Evolutionary conservation across 2,797 vertebrate species (phyloP).

Genomic region (Sebastes nivosus): DNA sequence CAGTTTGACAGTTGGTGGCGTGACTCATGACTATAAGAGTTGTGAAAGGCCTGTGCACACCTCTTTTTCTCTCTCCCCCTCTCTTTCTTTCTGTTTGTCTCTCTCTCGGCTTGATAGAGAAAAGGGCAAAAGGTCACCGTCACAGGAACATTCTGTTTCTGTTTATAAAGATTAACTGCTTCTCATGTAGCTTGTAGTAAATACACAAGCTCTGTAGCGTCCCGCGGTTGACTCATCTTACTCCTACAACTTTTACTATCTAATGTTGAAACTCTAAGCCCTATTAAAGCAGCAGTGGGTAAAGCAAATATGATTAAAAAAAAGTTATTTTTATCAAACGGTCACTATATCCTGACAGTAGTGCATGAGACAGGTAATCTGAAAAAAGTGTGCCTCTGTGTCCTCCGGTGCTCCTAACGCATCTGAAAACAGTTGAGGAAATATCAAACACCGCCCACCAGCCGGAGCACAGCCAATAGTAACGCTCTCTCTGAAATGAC

Average conservation of each 20-base stretch:
- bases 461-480: too few species aligned
- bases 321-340: too few species aligned
- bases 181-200: slow-evolving; percentile 35
- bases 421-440: too few species aligned
- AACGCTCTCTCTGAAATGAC: too few species aligned
- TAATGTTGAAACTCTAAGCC: slow-evolving; percentile 2
- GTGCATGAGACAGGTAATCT: too few species aligned
- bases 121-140: slow-evolving; percentile 45
- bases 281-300: background rate
- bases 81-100: slow-evolving; percentile 13
- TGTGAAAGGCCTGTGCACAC: slow-evolving; percentile 49
- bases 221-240: background rate
- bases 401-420: too few species aligned
- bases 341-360: too few species aligned
- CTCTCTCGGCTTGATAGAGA: slow-evolving; percentile 4
- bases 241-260: background rate
- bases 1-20: slow-evolving; percentile 72
- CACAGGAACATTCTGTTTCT: slow-evolving; percentile 50
- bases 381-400: too few species aligned
- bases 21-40: slow-evolving; percentile 65
- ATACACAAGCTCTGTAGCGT: slow-evolving; percentile 8
- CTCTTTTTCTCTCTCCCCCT: slow-evolving; percentile 29
- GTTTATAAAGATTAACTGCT: slow-evolving; percentile 37
- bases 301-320: too few species aligned
- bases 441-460: too few species aligned